phyloP scores from a whole-genome alignment of 2,888 invertebrate genomes.

The Drosophila mimica region DNA sequence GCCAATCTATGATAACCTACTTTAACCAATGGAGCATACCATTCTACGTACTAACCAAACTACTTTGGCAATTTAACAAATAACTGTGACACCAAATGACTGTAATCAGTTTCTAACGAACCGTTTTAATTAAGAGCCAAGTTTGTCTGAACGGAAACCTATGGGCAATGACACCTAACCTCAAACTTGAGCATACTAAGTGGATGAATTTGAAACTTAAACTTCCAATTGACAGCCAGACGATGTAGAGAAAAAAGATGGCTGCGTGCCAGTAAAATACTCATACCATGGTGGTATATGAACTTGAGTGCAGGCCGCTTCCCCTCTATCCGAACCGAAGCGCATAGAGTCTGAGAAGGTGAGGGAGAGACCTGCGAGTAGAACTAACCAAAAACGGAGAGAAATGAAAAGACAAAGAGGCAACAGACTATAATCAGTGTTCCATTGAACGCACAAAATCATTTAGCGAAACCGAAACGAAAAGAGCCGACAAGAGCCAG shows the following conservation, averaged over 20 bases:
- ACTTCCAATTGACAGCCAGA: constrained; percentile 63
- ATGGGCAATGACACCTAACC: constrained; percentile 53
- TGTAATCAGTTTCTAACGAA: constrained; percentile 65
- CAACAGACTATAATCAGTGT: constrained; percentile 83
- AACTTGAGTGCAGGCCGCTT: constrained; percentile 64
- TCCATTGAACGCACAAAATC: constrained; percentile 86
- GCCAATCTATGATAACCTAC: constrained; percentile 11
- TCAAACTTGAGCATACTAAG: constrained; percentile 53
- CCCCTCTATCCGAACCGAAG: not conserved
- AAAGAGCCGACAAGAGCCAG: constrained; percentile 46
- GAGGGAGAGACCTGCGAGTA: constrained; percentile 34
- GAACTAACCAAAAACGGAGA: constrained; percentile 56
- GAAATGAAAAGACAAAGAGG: constrained; percentile 52
- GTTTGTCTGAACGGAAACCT: constrained; percentile 14
- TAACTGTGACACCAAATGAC: constrained; percentile 47
- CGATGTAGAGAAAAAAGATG: constrained; percentile 43
- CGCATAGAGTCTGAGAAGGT: constrained; percentile 6
- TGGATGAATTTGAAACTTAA: constrained; percentile 52
- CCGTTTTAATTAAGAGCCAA: constrained; percentile 43
- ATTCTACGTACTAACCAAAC: constrained; percentile 14
- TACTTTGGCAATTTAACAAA: constrained; percentile 22
- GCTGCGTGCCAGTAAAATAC: constrained; percentile 71
- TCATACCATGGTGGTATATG: constrained; percentile 66
- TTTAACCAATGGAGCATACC: constrained; percentile 50
- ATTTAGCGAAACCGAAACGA: constrained; percentile 85